Base-by-base conservation (phyloP, 2,888 invertebrate species). In the Caenorhabditis sp. region DNA sequence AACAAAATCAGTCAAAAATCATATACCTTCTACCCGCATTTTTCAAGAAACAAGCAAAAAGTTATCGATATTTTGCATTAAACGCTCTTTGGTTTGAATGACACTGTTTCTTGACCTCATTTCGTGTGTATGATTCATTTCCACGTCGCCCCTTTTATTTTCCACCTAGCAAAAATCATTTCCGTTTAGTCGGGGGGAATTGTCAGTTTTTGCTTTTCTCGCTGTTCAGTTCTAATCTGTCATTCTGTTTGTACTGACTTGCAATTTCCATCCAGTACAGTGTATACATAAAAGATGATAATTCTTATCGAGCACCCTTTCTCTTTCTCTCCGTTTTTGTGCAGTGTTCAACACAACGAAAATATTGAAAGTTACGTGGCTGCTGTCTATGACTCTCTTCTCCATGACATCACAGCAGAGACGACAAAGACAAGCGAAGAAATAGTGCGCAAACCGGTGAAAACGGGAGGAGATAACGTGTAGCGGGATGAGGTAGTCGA, bases 281-380 rank as follows among this genome's bases (percentile, higher is more conserved):
- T 15, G 11, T 52, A 35, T 43, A 43, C 45, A 43, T 43, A 26
- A 37, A 59, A 26, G 52, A 59, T 68, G 58, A 50, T 68, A 59
- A 52, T 27, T 50, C 58, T 58, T 68, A 68, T 68, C 68, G 17
- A 32, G 20, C 58, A 58, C 30, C 37, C 15, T 45, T 41, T 48
- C 32, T 39, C 30, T 32, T n/a, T 35, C 46, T 66, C 27, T 11
- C 52, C 43, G 17, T 56, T 52, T 68, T 59, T 68, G 52, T 58
- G 58, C 66, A 41, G 13, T 45, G 50, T 30, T 17, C 37, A 37
- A 45, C 35, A 55, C 30, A 53, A 41, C 58, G 66, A 50, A 50
- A 68, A 68, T 68, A 68, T 68, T 39, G 41, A 59, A 68, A 68
- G 58, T 68, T 68, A 68, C 58, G 59, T 68, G 52, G 52, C 50